Conservation (phyloP, 1,140 invertebrate genomes). For the Heliothis virescens region DNA sequence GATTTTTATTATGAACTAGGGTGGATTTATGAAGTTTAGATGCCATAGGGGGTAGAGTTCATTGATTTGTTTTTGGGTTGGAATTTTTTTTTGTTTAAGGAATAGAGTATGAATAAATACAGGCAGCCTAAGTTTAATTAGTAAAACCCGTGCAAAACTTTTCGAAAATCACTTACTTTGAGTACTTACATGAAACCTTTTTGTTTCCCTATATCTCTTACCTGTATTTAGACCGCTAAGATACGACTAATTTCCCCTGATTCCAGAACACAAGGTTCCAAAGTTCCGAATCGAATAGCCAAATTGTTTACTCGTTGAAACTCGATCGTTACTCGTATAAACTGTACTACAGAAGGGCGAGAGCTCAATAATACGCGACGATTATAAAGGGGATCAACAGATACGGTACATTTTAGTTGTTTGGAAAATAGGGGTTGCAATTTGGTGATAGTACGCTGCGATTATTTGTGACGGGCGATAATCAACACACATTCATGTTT, state of each 20-base stretch:
- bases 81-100: too few relatives aligned
- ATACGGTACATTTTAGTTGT: conserved; percentile 49
- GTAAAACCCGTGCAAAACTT: too few relatives aligned
- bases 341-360: conserved; percentile 62
- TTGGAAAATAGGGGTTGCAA: conserved; percentile 54
- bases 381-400: conserved; percentile 65
- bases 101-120: too few relatives aligned
- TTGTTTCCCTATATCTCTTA: background rate
- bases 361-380: conserved; percentile 73
- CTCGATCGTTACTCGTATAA: conserved; percentile 67
- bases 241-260: background rate
- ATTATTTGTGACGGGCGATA: conserved; percentile 14
- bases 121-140: too few relatives aligned
- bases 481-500: background rate
- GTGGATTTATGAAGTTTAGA: too few relatives aligned
- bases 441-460: conserved; percentile 24
- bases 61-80: background rate
- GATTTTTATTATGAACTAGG: conserved; percentile 17
- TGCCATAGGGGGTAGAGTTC: background rate
- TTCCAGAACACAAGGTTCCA: conserved; percentile 24
- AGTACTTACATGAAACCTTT: background rate
- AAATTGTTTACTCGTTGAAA: conserved; percentile 64
- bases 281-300: conserved; percentile 57
- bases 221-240: background rate
- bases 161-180: too few relatives aligned